Conservation (phyloP, 2,797 vertebrate genomes). For the Eidolon dupreanum region DNA sequence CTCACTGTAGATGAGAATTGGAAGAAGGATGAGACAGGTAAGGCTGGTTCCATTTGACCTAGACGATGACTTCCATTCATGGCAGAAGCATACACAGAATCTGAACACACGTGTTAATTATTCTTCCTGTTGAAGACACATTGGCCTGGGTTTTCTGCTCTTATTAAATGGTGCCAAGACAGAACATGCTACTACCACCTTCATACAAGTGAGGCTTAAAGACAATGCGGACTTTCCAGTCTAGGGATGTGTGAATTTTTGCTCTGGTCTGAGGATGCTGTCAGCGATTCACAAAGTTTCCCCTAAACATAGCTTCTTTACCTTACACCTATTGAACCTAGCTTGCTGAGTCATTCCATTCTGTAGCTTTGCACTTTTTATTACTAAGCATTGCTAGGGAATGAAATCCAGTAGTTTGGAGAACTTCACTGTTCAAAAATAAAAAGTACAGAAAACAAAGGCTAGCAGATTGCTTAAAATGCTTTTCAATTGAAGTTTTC, state of each 20-base stretch:
- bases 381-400: background rate
- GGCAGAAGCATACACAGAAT: background rate
- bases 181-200: background rate
- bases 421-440: background rate
- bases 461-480: background rate
- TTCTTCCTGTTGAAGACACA: background rate
- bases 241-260: background rate
- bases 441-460: slow-evolving; percentile 13
- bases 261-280: background rate
- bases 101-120: background rate
- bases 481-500: background rate
- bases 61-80: background rate
- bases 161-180: background rate
- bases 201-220: background rate
- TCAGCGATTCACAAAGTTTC: background rate
- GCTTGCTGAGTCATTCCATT: background rate
- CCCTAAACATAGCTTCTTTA: background rate
- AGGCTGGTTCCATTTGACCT: background rate
- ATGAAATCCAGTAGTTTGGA: background rate
- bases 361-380: background rate
- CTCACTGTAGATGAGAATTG: too few species aligned
- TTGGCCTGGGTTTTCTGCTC: background rate
- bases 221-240: background rate
- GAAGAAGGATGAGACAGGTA: background rate
- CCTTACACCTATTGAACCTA: background rate